Evolutionary conservation across 2,888 invertebrate species (phyloP), one percentile per base, ranked within the genome.

Genomic region (Melanostoma mellinum): DNA sequence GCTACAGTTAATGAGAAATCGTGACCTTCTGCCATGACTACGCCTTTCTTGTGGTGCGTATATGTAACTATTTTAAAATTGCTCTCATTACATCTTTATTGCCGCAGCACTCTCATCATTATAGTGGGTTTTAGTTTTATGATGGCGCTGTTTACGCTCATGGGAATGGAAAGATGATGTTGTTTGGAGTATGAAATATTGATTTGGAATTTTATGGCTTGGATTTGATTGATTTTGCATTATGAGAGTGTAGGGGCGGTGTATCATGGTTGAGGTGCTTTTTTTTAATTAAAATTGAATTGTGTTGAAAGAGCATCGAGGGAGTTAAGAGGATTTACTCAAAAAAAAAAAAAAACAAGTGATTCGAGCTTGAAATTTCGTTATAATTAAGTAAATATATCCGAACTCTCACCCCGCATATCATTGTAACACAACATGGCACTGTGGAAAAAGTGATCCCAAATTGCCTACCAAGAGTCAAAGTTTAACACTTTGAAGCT

Each of bases 31-130:
- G 35, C 33, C 35, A 20, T 53, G 10, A 10, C 33, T 35, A 35
- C 10, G 20, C 20, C 20, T 20, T 20, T 20, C 20, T 20, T 20
- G 20, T 20, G n/a, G 10, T 53, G 48, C 3, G 30, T 3, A 48
- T 4, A 6, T 30, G 1, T 35, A 10, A 3, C 2, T n/a, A n/a
- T 8, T 52, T 52, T n/a, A 52, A 52, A 52, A 33, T n/a, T 36
- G 33, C n/a, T 53, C 35, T 53, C 53, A 53, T 53, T 53, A 53
- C 36, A 35, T 53, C 33, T 53, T 53, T 53, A 53, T 53, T 53
- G n/a, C 35, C 35, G 6, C 10, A n/a, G n/a, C 35, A 33, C 32
- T 35, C 10, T 35, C 10, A 36, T 53, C 53, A 35, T 10, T 35
- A 35, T 35, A n/a, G 6, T 53, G 53, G 6, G 9, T 10, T 20